Conservation (phyloP, 2,113 vertebrate species). For the Strix aluco region DNA sequence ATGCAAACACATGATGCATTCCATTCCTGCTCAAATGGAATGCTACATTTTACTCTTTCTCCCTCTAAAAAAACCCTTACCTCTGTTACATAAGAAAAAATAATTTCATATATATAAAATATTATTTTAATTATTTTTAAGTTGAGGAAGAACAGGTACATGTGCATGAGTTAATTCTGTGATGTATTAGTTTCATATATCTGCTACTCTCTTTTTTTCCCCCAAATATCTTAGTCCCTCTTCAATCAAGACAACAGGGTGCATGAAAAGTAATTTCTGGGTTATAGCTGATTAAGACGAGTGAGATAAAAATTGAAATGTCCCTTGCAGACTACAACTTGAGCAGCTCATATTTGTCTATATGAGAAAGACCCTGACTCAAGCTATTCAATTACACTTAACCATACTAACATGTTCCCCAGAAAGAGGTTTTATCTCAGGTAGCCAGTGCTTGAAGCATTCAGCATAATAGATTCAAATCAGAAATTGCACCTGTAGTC, state of each 20-base stretch:
- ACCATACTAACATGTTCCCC: neutral
- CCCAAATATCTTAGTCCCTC: neutral
- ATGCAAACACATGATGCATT: neutral
- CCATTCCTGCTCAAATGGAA: neutral
- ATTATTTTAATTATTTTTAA: neutral
- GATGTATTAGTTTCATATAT: neutral
- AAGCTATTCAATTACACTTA: neutral
- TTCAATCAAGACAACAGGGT: neutral
- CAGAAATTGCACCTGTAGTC: neutral
- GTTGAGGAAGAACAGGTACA: neutral
- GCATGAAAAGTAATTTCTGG: neutral
- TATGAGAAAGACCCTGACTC: neutral
- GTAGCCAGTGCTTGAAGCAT: neutral
- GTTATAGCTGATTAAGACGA: neutral
- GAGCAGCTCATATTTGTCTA: neutral
- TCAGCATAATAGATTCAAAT: neutral
- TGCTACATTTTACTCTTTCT: neutral
- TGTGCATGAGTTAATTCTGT: neutral
- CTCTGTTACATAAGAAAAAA: neutral
- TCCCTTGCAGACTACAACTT: neutral
- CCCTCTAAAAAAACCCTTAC: neutral
- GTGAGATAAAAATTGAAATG: neutral
- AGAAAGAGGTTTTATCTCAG: neutral
- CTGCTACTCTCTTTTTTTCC: neutral
- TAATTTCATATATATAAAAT: neutral